These are phyloP conservation scores for Papilio xuthus DNA, from an alignment of 1,140 invertebrate genomes.

Conservation along the genomic window DNA sequence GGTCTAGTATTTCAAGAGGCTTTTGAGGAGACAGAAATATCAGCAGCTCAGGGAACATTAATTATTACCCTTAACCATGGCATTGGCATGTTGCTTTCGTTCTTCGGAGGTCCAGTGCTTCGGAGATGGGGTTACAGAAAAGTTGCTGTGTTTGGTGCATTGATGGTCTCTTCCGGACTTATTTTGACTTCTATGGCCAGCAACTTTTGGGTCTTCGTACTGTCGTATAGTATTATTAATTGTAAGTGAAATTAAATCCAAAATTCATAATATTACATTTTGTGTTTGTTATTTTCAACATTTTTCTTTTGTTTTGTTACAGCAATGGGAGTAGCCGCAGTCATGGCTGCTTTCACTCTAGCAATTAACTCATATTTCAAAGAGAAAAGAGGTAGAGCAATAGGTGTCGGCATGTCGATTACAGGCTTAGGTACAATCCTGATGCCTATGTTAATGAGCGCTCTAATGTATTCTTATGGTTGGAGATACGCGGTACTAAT, in stretches of 20 bases:
- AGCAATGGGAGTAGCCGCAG: conserved; percentile 77
- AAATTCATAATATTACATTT: conserved; percentile 15
- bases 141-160: conserved; percentile 79
- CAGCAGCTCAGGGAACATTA: conserved; percentile 81
- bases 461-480: conserved; percentile 77
- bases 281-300: conserved; percentile 12
- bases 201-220: conserved; percentile 81
- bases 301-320: conserved; percentile 50
- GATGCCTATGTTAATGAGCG: conserved; percentile 78
- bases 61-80: conserved; percentile 84
- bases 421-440: conserved; percentile 80
- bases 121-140: conserved; percentile 82
- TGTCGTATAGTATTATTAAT: conserved; percentile 84
- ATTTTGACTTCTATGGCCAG: conserved; percentile 78
- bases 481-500: conserved; percentile 81
- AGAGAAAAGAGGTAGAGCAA: conserved; percentile 78
- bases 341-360: conserved; percentile 77
- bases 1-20: conserved; percentile 83
- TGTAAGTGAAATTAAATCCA: conserved; percentile 78
- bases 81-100: conserved; percentile 84
- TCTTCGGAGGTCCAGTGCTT: conserved; percentile 83
- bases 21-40: conserved; percentile 76
- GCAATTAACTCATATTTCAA: conserved; percentile 82
- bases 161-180: conserved; percentile 79
- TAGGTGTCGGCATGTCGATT: conserved; percentile 81